Percentiles rank a stretch among this genome's conserved stretches.
Evolutionary conservation across 2,888 invertebrate genomes (phyloP).

Genomic region (Thymelicus lineola): DNA sequence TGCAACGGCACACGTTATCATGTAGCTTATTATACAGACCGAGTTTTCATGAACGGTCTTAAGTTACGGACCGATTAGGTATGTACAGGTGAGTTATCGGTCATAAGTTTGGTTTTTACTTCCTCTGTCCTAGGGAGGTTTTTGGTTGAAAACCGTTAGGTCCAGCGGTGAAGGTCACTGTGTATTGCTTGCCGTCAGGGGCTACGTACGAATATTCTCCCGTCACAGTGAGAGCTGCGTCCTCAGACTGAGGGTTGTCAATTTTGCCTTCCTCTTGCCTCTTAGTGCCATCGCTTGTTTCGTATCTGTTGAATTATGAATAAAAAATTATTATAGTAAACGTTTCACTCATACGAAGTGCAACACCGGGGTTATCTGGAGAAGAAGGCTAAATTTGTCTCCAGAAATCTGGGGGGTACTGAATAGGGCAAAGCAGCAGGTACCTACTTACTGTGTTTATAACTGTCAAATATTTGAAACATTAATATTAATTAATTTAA

Average conservation of each 20-base stretch:
- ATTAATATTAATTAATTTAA: no score
- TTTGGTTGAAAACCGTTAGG: conserved; percentile 87
- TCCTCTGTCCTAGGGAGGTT: conserved; percentile 77
- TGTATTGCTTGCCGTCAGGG: conserved; percentile 87
- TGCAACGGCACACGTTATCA: no score
- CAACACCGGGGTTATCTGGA: no score
- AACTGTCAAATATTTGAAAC: no score
- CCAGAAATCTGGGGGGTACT: no score
- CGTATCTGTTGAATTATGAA: conserved; percentile 74
- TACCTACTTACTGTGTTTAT: no score
- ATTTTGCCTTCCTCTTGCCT: conserved; percentile 87
- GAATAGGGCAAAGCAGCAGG: no score
- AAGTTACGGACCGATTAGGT: conserved; percentile 7
- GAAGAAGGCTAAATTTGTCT: no score
- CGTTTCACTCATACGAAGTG: no score
- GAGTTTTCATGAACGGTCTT: not conserved
- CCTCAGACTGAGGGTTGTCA: conserved; percentile 87
- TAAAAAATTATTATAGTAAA: not conserved
- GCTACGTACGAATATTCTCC: conserved; percentile 87
- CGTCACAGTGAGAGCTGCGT: conserved; percentile 86
- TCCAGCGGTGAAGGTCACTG: conserved; percentile 86
- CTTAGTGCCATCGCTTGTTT: conserved; percentile 88
- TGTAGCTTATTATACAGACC: not conserved
- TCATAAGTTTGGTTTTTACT: conserved; percentile 21
- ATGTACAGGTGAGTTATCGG: conserved; percentile 15